A percentile compares a stretch with the other conserved stretches of the same genome.
Conservation (phyloP, 2,113 vertebrate genomes). For the Lophochroa leadbeateri region DNA sequence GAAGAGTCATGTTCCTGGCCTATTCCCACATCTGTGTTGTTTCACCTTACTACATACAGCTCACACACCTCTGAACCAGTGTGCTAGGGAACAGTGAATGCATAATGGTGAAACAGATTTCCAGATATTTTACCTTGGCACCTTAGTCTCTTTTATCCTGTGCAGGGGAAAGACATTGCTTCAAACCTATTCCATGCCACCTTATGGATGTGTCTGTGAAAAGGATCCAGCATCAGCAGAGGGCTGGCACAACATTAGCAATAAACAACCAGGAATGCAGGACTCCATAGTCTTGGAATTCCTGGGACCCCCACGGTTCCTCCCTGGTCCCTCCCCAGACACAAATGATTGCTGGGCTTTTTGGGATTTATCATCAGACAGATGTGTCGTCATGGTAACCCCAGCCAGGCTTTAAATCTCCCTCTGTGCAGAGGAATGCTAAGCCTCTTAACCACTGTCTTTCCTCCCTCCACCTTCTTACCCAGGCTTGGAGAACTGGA, state of each 20-base stretch:
- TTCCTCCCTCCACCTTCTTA: not conserved
- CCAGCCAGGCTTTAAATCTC: conserved; percentile 58
- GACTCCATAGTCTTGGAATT: not conserved
- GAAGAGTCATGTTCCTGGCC: not conserved
- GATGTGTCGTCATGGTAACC: conserved; percentile 71
- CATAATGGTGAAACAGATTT: not conserved
- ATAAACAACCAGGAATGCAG: not conserved
- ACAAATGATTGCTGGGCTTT: conserved; percentile 14
- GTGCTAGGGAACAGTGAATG: not conserved
- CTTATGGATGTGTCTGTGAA: not conserved
- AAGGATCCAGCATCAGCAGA: not conserved
- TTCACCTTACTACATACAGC: not conserved
- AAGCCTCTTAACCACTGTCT: conserved; percentile 27
- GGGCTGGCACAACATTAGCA: not conserved
- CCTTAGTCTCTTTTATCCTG: not conserved
- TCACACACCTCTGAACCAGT: not conserved
- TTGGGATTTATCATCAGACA: conserved; percentile 60
- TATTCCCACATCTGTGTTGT: not conserved
- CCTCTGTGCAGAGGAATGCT: conserved; percentile 39
- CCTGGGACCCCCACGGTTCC: not conserved
- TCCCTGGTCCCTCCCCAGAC: not conserved
- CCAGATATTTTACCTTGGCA: not conserved
- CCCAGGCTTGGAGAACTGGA: not conserved
- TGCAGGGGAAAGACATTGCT: not conserved
- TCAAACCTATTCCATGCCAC: not conserved